phyloP scores from a whole-genome alignment of 2,888 invertebrate genomes.

The Pammene fasciana region DNA sequence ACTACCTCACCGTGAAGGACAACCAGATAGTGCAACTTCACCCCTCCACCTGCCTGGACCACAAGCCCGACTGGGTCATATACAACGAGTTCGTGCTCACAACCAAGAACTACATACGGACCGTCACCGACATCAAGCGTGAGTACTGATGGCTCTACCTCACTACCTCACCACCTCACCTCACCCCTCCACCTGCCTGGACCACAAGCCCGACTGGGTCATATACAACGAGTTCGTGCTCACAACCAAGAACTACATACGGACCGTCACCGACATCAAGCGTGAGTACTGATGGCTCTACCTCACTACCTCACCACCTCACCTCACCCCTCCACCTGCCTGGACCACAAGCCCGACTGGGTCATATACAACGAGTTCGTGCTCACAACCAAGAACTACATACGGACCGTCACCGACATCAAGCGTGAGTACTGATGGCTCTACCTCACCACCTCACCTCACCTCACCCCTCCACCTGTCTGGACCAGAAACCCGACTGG shows the following conservation, averaged over 20 bases:
- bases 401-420: constrained; percentile 98
- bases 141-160: constrained; percentile 65
- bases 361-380: constrained; percentile 99
- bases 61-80: constrained; percentile 99
- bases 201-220: constrained; percentile 99
- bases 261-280: constrained; percentile 99
- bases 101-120: constrained; percentile 99
- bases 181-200: constrained; percentile 99
- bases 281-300: constrained; percentile 85
- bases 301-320: constrained; percentile 97
- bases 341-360: constrained; percentile 99
- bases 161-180: constrained; percentile 64
- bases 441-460: not conserved
- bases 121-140: constrained; percentile 99
- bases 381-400: constrained; percentile 99
- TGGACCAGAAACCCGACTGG: constrained; percentile 99
- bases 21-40: constrained; percentile 99
- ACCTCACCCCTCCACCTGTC: constrained; percentile 98
- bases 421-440: constrained; percentile 89
- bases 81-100: constrained; percentile 99
- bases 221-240: constrained; percentile 99
- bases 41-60: constrained; percentile 99
- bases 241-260: constrained; percentile 99
- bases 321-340: constrained; percentile 98
- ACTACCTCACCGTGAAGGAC: constrained; percentile 99